Evolutionary conservation across 2,113 vertebrate genomes (phyloP).

Genomic region (Muscicapa adusta): DNA sequence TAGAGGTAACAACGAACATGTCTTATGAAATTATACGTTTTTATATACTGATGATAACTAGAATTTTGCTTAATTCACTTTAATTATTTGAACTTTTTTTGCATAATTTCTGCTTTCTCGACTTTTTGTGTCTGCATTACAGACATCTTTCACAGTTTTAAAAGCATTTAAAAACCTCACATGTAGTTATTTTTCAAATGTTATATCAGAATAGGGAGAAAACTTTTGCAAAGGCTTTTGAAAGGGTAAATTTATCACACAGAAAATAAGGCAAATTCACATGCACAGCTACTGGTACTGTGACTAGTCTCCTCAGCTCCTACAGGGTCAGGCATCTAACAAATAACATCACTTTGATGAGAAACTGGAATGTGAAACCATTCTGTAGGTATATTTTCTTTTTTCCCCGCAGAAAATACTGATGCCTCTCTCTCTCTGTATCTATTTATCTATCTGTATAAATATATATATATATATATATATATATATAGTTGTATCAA

Average conservation of each 20-base stretch:
- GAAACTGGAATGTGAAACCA: background rate
- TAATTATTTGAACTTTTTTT: background rate
- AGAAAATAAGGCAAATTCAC: background rate
- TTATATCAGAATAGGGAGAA: background rate
- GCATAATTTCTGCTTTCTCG: background rate
- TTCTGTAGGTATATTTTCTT: background rate
- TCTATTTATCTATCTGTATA: too few relatives aligned
- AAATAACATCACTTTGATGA: background rate
- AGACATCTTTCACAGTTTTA: background rate
- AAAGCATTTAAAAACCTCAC: background rate
- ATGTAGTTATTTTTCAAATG: background rate
- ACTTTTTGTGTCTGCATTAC: background rate
- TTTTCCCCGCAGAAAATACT: background rate
- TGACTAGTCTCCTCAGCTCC: background rate
- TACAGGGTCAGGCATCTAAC: background rate
- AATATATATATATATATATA: background rate
- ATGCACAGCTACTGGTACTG: fast-evolving
- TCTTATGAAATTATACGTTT: background rate
- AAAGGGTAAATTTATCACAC: background rate
- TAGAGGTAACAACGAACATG: background rate
- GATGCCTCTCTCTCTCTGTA: too few relatives aligned
- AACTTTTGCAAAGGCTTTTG: background rate
- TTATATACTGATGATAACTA: background rate
- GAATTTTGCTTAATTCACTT: background rate
- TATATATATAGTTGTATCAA: background rate